A percentile compares a stretch with the other conserved stretches of the same genome.
These are phyloP conservation scores for Notothenia rossii DNA, from an alignment of 2,113 vertebrate species.

Conservation along the genomic window DNA sequence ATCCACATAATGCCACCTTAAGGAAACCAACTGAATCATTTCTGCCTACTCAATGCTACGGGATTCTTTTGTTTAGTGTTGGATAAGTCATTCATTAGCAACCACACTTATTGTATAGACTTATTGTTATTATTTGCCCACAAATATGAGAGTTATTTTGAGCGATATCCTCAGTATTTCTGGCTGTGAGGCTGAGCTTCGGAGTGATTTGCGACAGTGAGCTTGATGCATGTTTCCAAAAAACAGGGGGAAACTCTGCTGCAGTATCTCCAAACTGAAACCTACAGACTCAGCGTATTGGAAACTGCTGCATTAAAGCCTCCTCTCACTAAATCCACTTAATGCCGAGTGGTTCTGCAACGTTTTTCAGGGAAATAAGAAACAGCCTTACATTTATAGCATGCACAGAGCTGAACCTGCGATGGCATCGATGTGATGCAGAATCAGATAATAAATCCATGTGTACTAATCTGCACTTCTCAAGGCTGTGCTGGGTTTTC, in stretches of 20 bases:
- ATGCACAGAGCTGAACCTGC: not conserved
- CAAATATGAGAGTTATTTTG: no score
- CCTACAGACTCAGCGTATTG: slow-evolving; percentile 4
- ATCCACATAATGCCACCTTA: no score
- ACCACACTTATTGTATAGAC: no score
- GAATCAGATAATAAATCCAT: not conserved
- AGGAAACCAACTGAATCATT: no score
- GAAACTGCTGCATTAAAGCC: slow-evolving; percentile 8
- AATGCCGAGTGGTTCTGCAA: not conserved
- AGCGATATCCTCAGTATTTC: not conserved
- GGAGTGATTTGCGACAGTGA: not conserved
- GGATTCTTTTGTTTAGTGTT: no score
- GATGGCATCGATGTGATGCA: slow-evolving; percentile 23
- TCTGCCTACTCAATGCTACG: no score
- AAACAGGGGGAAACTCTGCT: not conserved
- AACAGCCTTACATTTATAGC: slow-evolving; percentile 5
- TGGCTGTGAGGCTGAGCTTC: not conserved
- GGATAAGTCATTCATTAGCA: no score
- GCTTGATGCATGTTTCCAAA: not conserved
- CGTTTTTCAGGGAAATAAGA: not conserved
- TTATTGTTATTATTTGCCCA: no score
- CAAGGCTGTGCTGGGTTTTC: slow-evolving; percentile 24
- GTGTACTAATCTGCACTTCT: slow-evolving; percentile 11
- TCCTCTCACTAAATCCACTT: not conserved
- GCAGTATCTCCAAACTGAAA: not conserved